A percentile compares a stretch with the other conserved stretches of the same genome.
Conservation (phyloP, 2,888 invertebrate genomes). For the Nipponacmea schrenckii region DNA sequence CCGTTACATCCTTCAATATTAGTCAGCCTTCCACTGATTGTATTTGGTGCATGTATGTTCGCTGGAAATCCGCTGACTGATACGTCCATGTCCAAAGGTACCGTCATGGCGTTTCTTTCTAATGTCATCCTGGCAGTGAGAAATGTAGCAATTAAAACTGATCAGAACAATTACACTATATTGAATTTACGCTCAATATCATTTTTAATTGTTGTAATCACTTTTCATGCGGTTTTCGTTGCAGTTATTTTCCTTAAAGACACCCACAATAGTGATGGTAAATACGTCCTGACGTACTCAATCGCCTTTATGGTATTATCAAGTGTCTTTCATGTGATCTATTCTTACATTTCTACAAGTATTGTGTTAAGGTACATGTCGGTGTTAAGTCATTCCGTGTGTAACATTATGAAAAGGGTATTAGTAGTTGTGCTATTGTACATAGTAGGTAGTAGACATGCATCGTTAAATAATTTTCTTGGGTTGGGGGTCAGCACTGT, state of each 20-base stretch:
- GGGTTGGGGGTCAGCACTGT: slow-evolving; percentile 24
- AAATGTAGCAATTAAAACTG: slow-evolving; percentile 36
- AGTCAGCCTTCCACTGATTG: slow-evolving; percentile 35
- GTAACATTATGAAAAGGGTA: too few relatives aligned
- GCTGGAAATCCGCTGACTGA: slow-evolving; percentile 23
- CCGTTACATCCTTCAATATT: slow-evolving; percentile 20
- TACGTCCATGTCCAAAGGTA: slow-evolving; percentile 24
- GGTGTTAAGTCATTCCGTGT: too few relatives aligned
- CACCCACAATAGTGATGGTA: too few relatives aligned
- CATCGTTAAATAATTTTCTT: slow-evolving; percentile 21
- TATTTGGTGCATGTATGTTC: slow-evolving; percentile 35
- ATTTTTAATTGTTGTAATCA: neutral
- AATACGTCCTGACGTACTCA: too few relatives aligned
- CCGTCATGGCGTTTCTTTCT: slow-evolving; percentile 35
- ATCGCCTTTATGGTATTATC: too few relatives aligned
- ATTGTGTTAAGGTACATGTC: too few relatives aligned
- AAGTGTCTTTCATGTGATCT: too few relatives aligned
- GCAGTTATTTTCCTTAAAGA: neutral
- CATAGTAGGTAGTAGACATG: slow-evolving; percentile 27
- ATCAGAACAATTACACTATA: neutral
- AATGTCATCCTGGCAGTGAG: slow-evolving; percentile 37
- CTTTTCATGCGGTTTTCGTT: neutral
- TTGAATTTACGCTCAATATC: neutral
- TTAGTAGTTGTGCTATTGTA: slow-evolving; percentile 36
- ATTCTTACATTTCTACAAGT: too few relatives aligned